Base-by-base conservation (phyloP, 2,888 invertebrate species). In the Gymnosoma rotundatum region DNA sequence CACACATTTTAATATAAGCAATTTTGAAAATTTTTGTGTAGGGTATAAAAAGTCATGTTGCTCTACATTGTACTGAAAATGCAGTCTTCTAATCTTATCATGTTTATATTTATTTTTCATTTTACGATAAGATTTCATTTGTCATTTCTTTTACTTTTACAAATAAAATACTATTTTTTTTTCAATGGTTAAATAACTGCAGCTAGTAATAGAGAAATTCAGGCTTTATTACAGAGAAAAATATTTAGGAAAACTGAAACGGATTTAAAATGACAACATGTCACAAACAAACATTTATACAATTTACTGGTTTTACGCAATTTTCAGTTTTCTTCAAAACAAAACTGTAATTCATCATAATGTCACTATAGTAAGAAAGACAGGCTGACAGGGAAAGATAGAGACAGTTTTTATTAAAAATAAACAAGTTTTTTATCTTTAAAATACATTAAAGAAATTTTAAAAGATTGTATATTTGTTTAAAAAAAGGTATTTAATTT, bases 261-360 rank as follows among this genome's bases (percentile, higher is more conserved):
- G 61, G 69, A 78, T 83, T 78, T 78, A 78, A 83, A 58, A 69
- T 42, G 67, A 78, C 83, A 78, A 69, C 78, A 69, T 78, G 83
- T 78, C 78, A 83, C 70, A 78, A 78, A 73, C 82, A 78, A 69
- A 83, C 72, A 83, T 73, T 73, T 67, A 8, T 74, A 80, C 58
- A 50, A 69, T 69, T 67, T 76, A 25, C 36, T 61, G 32, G 50
- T 76, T 76, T n/a, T 61, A 48, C 21, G 67, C 66, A 75, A 64
- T 67, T 81, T 83, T 79, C 18, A 75, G 60, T 42, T 66, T 70
- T 42, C 12, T 12, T 10, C 1, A 12, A 12, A 32, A 32, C 0
- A 12, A 73, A 80, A 67, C 8, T 61, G 83, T 76, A 83, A 83
- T 83, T 80, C 83, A 83, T 83, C 83, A 83, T 83, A 76, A 83